Conservation (phyloP, 2,797 vertebrate genomes). For the Cyclopterus lumpus region DNA sequence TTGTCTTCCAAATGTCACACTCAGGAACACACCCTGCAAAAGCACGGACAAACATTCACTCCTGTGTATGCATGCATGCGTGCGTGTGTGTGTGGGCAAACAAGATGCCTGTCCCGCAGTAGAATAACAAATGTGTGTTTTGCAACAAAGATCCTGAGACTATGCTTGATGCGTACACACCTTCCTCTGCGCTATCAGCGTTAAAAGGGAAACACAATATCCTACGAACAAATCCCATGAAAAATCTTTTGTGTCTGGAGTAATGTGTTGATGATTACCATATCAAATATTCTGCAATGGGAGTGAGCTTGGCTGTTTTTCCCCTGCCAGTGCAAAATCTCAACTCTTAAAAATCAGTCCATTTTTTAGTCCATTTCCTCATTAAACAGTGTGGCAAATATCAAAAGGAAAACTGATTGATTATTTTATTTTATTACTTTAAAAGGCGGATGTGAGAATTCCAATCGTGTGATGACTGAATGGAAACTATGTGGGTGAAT, state of each 20-base stretch:
- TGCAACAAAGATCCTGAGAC: conserved; percentile 26
- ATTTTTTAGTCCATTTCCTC: conserved; percentile 44
- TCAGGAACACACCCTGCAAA: conserved; percentile 76
- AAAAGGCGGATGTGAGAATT: conserved; percentile 30
- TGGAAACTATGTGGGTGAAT: conserved; percentile 41
- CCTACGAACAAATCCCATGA: neutral
- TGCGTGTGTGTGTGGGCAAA: conserved; percentile 7
- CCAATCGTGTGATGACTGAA: conserved; percentile 26
- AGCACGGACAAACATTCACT: conserved; percentile 60
- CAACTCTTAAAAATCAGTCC: neutral
- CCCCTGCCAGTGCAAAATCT: neutral
- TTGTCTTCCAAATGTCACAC: conserved; percentile 69
- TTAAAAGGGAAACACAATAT: conserved; percentile 11
- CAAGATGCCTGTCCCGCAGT: neutral
- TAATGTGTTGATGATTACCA: conserved; percentile 21
- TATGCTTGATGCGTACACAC: conserved; percentile 4
- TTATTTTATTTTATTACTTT: conserved; percentile 7
- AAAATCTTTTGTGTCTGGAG: neutral
- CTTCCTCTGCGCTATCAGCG: conserved; percentile 18
- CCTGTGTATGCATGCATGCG: conserved; percentile 8
- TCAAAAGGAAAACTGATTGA: conserved; percentile 3
- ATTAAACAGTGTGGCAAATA: conserved; percentile 15
- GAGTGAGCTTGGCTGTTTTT: neutral
- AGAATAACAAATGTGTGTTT: conserved; percentile 31
- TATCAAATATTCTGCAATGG: conserved; percentile 14